These are phyloP conservation scores for Ciconia nigra DNA, from an alignment of 2,797 vertebrate species.

Conservation along the genomic window DNA sequence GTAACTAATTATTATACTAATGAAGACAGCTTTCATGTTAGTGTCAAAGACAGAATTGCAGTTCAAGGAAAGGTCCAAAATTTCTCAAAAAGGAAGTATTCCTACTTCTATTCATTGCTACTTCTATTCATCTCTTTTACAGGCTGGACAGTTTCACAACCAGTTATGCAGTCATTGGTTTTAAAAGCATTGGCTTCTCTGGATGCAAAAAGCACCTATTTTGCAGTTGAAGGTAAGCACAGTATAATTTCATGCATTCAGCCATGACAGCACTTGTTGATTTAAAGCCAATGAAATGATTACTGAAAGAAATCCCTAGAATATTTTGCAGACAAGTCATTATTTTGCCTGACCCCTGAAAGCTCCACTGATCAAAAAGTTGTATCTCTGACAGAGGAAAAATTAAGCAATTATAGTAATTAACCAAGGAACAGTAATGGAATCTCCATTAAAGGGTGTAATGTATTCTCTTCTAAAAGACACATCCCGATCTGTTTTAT, in stretches of 20 bases:
- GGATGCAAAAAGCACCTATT: neutral
- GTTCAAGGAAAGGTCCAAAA: neutral
- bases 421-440: neutral
- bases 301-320: neutral
- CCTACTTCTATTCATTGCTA: neutral
- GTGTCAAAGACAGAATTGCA: neutral
- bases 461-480: neutral
- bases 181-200: neutral
- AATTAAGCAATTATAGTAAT: conserved; percentile 9
- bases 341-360: neutral
- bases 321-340: neutral
- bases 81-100: neutral
- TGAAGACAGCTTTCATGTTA: neutral
- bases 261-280: neutral
- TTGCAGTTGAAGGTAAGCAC: neutral
- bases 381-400: neutral
- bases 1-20: neutral
- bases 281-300: neutral
- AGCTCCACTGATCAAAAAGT: neutral
- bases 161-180: neutral
- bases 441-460: neutral
- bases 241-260: neutral
- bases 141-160: neutral
- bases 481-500: neutral
- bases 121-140: neutral